These are phyloP conservation scores for Sminthurides aquaticus DNA, from an alignment of 2,888 invertebrate genomes.

Conservation along the genomic window DNA sequence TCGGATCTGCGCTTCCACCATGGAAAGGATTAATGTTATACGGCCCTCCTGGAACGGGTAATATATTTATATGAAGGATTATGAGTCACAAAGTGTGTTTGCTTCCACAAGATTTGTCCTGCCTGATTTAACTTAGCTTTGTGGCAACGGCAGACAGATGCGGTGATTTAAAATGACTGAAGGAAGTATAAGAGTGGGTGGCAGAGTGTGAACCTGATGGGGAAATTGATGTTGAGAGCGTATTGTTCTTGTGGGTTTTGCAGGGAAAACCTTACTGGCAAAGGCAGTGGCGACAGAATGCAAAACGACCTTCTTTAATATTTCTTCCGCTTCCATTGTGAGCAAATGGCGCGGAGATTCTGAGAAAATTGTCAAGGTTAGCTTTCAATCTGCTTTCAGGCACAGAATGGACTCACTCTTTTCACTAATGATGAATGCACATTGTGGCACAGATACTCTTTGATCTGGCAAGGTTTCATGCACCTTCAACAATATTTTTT, in stretches of 20 bases:
- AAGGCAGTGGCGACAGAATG: conserved; percentile 79
- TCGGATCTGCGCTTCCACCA: conserved; percentile 46
- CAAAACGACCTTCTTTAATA: conserved; percentile 74
- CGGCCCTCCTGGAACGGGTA: conserved; percentile 51
- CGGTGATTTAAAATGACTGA: too few species aligned
- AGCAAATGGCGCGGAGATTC: conserved; percentile 96
- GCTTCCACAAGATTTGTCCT: too few species aligned
- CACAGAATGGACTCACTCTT: not conserved
- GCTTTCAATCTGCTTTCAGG: too few species aligned
- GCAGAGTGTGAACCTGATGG: not conserved
- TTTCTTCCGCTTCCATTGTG: conserved; percentile 79
- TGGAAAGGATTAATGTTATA: conserved; percentile 54
- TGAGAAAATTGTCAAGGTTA: conserved; percentile 78
- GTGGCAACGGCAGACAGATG: too few species aligned
- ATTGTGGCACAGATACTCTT: conserved; percentile 62
- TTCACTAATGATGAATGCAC: not conserved
- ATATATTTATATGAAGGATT: too few species aligned
- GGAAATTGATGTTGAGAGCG: not conserved
- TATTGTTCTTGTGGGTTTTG: conserved; percentile 15
- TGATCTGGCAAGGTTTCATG: conserved; percentile 73
- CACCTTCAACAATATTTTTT: conserved; percentile 84
- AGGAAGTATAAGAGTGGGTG: too few species aligned
- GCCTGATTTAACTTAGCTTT: too few species aligned
- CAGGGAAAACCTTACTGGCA: conserved; percentile 79
- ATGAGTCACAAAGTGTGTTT: too few species aligned